Conservation (phyloP, 2,797 vertebrate species). For the Cuniculus paca region DNA sequence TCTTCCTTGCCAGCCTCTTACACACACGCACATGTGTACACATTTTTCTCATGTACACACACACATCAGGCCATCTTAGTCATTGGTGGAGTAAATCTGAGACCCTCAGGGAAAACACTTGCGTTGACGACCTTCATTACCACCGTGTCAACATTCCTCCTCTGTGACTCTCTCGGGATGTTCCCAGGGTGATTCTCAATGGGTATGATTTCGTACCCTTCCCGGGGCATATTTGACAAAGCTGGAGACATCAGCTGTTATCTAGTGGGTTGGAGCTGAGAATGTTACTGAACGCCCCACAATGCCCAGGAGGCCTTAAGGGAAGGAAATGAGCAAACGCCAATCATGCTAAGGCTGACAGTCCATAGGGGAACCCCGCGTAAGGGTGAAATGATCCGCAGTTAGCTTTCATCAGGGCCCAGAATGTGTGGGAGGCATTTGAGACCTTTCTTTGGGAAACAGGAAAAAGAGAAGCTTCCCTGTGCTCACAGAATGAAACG, state of each 20-base stretch:
- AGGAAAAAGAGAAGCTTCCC: background rate
- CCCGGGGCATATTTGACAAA: background rate
- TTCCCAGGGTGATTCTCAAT: background rate
- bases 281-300: rapidly evolving
- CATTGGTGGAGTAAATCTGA: background rate
- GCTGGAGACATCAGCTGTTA: background rate
- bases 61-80: background rate
- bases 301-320: rapidly evolving
- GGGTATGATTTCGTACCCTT: background rate
- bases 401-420: background rate
- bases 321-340: rapidly evolving
- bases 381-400: rapidly evolving
- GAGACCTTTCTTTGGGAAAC: background rate
- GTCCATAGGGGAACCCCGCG: rapidly evolving
- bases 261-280: background rate
- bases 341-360: rapidly evolving
- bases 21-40: background rate
- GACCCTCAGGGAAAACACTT: background rate
- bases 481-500: rapidly evolving
- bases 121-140: background rate
- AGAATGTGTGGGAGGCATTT: rapidly evolving
- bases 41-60: too few species aligned
- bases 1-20: rapidly evolving
- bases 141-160: rapidly evolving
- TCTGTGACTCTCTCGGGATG: background rate